Conservation (phyloP, 2,113 vertebrate species). For the Rattus norvegicus region GRCr8 NC_086031.1:109105501-109106000, state of each 20-base stretch:
- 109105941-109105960: not conserved
- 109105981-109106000: not conserved
- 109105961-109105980: not conserved
- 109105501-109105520: not conserved
- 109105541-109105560: too few relatives aligned
- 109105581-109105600: not conserved
- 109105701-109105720: not conserved
- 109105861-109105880: not conserved
- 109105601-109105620: not conserved
- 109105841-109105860: constrained; percentile 38
- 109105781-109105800: not conserved
- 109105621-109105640: not conserved
- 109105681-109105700: not conserved
- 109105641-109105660: not conserved
- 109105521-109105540: not conserved
- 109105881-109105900: not conserved
- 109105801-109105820: constrained; percentile 19
- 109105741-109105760: not conserved
- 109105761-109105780: not conserved
- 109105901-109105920: not conserved
- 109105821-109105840: constrained; percentile 32
- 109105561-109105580: not conserved
- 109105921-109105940: not conserved
- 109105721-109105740: not conserved
- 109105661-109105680: not conserved